Percentiles rank a stretch among this genome's conserved stretches.
phyloP scores from a whole-genome alignment of 92 coral and sea anemone genomes.

The Scolanthus callimorphus region DNA sequence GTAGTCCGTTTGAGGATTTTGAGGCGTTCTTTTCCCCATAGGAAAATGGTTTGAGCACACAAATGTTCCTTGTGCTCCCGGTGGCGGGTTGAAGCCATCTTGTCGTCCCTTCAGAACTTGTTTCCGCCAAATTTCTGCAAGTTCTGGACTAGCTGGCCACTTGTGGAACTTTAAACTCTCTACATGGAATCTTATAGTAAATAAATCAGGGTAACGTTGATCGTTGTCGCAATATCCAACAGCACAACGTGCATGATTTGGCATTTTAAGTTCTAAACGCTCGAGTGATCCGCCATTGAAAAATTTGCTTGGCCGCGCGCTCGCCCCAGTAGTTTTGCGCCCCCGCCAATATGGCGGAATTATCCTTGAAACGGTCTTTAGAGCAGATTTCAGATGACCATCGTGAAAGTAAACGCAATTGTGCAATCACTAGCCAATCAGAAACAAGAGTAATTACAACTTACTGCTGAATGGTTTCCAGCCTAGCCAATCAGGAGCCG shows the following conservation, averaged over 20 bases:
- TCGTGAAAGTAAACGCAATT: no score
- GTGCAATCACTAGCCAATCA: no score
- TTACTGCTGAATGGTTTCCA: no score
- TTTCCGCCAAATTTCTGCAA: constrained; percentile 43
- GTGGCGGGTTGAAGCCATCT: constrained; percentile 32
- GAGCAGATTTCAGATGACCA: no score
- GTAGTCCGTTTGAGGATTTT: constrained; percentile 36
- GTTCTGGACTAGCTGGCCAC: constrained; percentile 12
- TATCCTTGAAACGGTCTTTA: background rate
- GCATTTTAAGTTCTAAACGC: background rate
- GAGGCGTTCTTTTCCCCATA: constrained; percentile 36
- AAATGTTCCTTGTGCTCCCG: constrained; percentile 40
- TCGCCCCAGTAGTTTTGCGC: constrained; percentile 1
- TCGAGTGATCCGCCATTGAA: background rate
- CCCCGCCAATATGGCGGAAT: background rate
- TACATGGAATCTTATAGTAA: background rate
- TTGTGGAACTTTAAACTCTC: background rate
- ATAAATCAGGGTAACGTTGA: background rate
- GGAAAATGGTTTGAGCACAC: constrained; percentile 52
- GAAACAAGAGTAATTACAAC: no score
- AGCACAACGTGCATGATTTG: constrained; percentile 1
- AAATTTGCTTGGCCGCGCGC: background rate
- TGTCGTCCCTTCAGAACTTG: constrained; percentile 39
- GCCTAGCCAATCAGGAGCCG: no score
- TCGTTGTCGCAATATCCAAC: background rate